phyloP scores from a whole-genome alignment of 2,888 invertebrate genomes.

The Polydrusus cervinus region DNA sequence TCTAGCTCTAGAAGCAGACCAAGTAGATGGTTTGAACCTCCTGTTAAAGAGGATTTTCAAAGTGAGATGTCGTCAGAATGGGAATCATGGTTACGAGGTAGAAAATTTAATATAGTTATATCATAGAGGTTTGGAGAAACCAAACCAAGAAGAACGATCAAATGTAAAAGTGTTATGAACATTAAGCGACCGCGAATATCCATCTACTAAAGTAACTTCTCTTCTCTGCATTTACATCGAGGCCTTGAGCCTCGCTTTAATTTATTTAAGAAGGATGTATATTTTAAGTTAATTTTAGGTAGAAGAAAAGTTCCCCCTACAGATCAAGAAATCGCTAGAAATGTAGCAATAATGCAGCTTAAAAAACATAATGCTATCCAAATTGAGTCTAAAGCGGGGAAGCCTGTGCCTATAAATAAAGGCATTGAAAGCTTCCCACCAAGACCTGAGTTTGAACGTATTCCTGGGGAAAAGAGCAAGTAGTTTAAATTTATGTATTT shows the following conservation, averaged over 20 bases:
- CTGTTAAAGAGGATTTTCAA: constrained; percentile 77
- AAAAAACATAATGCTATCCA: constrained; percentile 85
- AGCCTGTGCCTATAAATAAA: constrained; percentile 71
- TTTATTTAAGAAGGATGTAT: too few species aligned
- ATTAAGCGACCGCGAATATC: too few species aligned
- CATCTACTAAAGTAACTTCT: too few species aligned
- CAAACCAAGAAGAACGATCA: too few species aligned
- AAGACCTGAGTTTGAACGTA: constrained; percentile 74
- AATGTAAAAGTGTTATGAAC: too few species aligned
- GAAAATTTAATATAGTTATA: not conserved
- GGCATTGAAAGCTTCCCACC: constrained; percentile 69
- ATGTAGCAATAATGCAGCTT: constrained; percentile 80
- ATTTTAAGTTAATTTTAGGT: constrained; percentile 28
- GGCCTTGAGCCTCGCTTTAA: too few species aligned
- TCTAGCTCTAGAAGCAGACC: constrained; percentile 78
- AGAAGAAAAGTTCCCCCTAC: constrained; percentile 78
- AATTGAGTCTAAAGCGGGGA: constrained; percentile 76
- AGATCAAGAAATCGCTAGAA: constrained; percentile 81
- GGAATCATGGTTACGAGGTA: constrained; percentile 87
- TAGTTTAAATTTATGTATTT: not conserved
- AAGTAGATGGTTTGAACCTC: constrained; percentile 83
- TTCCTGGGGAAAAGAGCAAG: constrained; percentile 67
- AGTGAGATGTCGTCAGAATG: constrained; percentile 89
- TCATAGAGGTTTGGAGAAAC: too few species aligned
- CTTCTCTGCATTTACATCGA: too few species aligned